Percentiles rank a stretch among this genome's conserved stretches.
These are phyloP conservation scores for Hestina assimilis DNA, from an alignment of 1,140 invertebrate genomes.

Conservation along the genomic window DNA sequence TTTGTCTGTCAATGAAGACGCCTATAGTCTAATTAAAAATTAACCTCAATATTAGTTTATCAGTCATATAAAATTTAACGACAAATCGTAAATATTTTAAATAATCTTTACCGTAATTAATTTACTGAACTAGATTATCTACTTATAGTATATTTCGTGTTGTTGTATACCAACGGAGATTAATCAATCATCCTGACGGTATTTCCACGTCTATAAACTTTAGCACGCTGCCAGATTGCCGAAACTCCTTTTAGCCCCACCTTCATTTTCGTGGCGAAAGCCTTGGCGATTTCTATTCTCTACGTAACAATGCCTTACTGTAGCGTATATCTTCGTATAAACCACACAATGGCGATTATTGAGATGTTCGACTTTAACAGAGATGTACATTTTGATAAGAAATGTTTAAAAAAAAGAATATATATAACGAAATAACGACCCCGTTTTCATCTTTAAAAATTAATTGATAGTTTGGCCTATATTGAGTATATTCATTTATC, in stretches of 20 bases:
- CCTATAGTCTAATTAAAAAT: not conserved
- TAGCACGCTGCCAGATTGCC: slow-evolving; percentile 9
- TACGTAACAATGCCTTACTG: slow-evolving; percentile 13
- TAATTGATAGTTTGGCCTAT: too few species aligned
- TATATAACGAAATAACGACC: too few species aligned
- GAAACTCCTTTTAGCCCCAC: slow-evolving; percentile 20
- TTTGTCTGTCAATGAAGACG: too few species aligned
- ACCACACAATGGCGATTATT: slow-evolving; percentile 19
- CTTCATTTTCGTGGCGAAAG: slow-evolving; percentile 28
- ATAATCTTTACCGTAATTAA: too few species aligned
- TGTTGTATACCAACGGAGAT: slow-evolving; percentile 5
- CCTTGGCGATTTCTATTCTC: slow-evolving; percentile 22
- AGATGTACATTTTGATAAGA: not conserved
- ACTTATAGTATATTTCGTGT: not conserved
- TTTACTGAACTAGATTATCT: not conserved
- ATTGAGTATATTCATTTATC: too few species aligned
- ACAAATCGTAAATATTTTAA: not conserved
- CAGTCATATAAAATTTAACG: not conserved
- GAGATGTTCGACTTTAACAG: slow-evolving; percentile 10
- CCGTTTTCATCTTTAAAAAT: too few species aligned
- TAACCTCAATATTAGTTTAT: not conserved
- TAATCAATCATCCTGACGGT: slow-evolving; percentile 25
- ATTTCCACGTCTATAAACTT: slow-evolving; percentile 11
- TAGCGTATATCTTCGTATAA: slow-evolving; percentile 7
- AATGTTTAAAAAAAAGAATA: too few species aligned